A percentile compares a stretch with the other conserved stretches of the same genome.
Evolutionary conservation across 2,113 vertebrate genomes (phyloP).

Genomic region (Paramormyrops kingsleyae): DNA sequence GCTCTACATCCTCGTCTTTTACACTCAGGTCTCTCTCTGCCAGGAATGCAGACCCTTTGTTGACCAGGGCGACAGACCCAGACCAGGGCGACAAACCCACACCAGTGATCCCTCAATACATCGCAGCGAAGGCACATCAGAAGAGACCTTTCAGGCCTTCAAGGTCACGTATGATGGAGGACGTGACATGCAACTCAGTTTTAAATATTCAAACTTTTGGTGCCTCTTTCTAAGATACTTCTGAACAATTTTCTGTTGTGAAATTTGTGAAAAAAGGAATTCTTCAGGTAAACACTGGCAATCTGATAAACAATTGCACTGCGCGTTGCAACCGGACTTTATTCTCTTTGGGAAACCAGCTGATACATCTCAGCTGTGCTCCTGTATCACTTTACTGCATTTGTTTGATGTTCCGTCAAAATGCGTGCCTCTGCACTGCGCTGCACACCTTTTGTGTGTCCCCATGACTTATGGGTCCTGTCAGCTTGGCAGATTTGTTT

Average conservation of each 20-base stretch:
- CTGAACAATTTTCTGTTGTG: background rate
- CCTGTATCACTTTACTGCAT: background rate
- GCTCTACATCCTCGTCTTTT: background rate
- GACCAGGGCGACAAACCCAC: background rate
- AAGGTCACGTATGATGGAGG: background rate
- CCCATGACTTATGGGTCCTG: background rate
- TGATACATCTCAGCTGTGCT: background rate
- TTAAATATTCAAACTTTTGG: background rate
- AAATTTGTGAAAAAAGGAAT: background rate
- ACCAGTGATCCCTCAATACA: background rate
- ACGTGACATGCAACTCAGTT: background rate
- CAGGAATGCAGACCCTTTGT: conserved; percentile 1
- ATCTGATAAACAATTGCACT: background rate
- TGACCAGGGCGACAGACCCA: background rate
- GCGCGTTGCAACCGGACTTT: background rate
- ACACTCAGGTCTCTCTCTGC: background rate
- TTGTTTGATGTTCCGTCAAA: background rate
- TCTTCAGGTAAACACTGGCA: background rate
- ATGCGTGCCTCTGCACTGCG: background rate
- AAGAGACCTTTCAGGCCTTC: background rate
- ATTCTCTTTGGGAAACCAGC: background rate
- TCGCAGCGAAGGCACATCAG: background rate
- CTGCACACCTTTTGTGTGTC: background rate
- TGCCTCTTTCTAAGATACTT: background rate
- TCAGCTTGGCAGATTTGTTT: background rate